These are phyloP conservation scores for Porites australiensis DNA, from an alignment of 64 coral and sea anemone species.

Conservation along the genomic window DNA sequence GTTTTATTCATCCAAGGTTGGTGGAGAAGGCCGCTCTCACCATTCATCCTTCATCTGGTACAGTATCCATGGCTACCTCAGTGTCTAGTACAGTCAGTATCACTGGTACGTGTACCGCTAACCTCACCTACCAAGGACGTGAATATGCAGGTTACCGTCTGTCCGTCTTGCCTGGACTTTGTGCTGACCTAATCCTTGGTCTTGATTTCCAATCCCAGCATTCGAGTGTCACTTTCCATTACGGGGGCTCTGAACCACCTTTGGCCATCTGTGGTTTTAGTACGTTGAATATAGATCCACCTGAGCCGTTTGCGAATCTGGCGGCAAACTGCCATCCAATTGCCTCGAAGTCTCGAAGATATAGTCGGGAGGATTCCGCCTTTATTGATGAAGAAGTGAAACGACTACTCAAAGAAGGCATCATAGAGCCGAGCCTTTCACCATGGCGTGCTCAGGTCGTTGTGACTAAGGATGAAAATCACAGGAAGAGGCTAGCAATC, in stretches of 20 bases:
- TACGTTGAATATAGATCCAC: too few species aligned
- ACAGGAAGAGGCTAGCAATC: conserved; percentile 68
- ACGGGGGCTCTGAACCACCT: conserved; percentile 26
- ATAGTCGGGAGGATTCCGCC: too few species aligned
- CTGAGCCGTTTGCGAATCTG: too few species aligned
- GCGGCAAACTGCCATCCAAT: too few species aligned
- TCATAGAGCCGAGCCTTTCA: too few species aligned
- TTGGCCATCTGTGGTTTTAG: conserved; percentile 34
- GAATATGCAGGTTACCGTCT: conserved; percentile 9
- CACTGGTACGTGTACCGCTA: neutral
- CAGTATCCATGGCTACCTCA: conserved; percentile 31
- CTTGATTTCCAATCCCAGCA: conserved; percentile 50
- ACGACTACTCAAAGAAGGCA: too few species aligned
- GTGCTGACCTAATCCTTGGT: conserved; percentile 37
- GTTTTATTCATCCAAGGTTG: conserved; percentile 46
- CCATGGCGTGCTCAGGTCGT: too few species aligned
- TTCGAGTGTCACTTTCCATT: conserved; percentile 29
- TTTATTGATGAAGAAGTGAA: too few species aligned
- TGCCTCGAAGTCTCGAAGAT: too few species aligned
- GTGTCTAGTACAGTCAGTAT: conserved; percentile 3
- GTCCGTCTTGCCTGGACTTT: too few species aligned
- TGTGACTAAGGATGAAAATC: too few species aligned
- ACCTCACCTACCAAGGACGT: conserved; percentile 49
- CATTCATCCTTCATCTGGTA: conserved; percentile 25
- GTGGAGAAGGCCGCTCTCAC: conserved; percentile 34